phyloP scores from a whole-genome alignment of 2,888 invertebrate genomes.

The Noctua fimbriata region DNA sequence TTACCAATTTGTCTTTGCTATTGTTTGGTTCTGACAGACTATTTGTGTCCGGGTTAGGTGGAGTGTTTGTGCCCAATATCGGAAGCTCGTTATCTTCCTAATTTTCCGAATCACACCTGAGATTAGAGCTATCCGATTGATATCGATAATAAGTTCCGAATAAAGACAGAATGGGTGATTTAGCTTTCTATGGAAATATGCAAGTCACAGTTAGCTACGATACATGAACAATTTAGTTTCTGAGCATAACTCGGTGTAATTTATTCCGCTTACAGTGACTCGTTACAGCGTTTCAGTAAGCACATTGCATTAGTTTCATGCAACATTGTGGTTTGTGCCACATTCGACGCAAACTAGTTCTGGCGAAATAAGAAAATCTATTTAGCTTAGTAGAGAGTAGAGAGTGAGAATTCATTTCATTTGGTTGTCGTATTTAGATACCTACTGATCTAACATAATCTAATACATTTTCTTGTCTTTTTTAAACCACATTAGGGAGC shows the following conservation, averaged over 20 bases:
- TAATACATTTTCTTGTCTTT: neutral
- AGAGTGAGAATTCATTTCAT: neutral
- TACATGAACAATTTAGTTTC: neutral
- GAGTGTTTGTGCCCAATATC: slow-evolving; percentile 64
- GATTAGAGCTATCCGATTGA: slow-evolving; percentile 35
- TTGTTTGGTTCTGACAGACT: slow-evolving; percentile 78
- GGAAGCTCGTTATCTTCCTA: slow-evolving; percentile 46
- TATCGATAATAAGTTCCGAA: slow-evolving; percentile 33
- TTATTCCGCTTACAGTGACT: neutral
- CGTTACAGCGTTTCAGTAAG: slow-evolving; percentile 16
- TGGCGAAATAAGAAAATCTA: neutral
- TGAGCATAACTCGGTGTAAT: neutral
- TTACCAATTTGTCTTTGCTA: slow-evolving; percentile 82
- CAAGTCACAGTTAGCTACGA: neutral
- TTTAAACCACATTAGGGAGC: neutral
- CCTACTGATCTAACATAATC: neutral
- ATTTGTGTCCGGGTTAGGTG: slow-evolving; percentile 75
- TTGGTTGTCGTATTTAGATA: neutral
- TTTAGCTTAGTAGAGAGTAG: too few species aligned
- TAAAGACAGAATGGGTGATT: slow-evolving; percentile 8
- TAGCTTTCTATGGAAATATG: neutral
- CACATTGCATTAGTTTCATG: slow-evolving; percentile 21
- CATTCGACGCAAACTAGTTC: slow-evolving; percentile 15
- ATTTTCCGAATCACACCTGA: slow-evolving; percentile 42
- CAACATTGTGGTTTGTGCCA: slow-evolving; percentile 8